Percentiles rank a stretch among this genome's conserved stretches.
These are phyloP conservation scores for Gymnopithys bicolor DNA, from an alignment of 2,797 vertebrate species.

Conservation along the genomic window DNA sequence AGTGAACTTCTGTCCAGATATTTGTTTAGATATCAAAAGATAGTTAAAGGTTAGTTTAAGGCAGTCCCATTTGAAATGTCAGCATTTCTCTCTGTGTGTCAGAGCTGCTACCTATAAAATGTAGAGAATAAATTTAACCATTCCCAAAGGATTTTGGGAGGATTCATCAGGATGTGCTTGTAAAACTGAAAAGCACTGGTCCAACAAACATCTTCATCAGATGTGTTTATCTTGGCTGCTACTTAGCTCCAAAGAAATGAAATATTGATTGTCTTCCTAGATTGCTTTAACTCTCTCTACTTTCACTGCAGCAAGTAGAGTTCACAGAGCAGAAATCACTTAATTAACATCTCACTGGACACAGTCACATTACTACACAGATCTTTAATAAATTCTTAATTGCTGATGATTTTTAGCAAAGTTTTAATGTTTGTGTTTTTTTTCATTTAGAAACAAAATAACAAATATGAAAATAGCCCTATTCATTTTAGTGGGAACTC, in stretches of 20 bases:
- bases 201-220: background rate
- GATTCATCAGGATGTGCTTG: background rate
- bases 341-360: background rate
- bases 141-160: background rate
- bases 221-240: background rate
- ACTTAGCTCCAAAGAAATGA: slow-evolving; percentile 26
- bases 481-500: background rate
- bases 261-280: slow-evolving; percentile 10
- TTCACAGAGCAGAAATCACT: background rate
- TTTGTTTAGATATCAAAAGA: background rate
- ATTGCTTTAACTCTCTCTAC: background rate
- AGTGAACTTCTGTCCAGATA: background rate
- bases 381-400: background rate
- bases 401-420: background rate
- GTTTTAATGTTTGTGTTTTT: background rate
- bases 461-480: background rate
- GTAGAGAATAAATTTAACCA: background rate
- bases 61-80: background rate
- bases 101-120: background rate
- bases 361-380: background rate
- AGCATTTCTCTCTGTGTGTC: background rate
- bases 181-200: background rate
- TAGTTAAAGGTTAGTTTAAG: background rate
- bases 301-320: background rate
- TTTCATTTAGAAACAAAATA: background rate